Evolutionary conservation across 2,888 invertebrate genomes (phyloP).

Genomic region (Cerastoderma edule): DNA sequence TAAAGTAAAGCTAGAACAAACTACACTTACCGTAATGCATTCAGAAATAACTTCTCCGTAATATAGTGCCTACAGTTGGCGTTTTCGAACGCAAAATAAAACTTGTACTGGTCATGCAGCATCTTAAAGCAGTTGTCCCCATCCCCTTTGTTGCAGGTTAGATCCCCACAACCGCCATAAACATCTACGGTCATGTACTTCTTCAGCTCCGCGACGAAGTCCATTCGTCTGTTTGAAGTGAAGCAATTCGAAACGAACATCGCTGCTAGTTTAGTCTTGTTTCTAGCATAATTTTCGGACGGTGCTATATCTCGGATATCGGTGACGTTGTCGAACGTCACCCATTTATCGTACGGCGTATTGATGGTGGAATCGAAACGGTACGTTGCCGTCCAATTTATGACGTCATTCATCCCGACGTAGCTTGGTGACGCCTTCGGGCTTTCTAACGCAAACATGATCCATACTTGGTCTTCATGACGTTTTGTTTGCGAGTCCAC

Average conservation of each 20-base stretch:
- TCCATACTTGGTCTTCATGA: conserved; percentile 88
- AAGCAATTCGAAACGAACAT: conserved; percentile 99
- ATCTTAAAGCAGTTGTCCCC: conserved; percentile 93
- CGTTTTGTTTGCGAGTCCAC: conserved; percentile 46
- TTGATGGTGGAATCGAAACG: conserved; percentile 97
- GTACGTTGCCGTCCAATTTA: conserved; percentile 99
- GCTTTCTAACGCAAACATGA: conserved; percentile 96
- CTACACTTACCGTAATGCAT: conserved; percentile 91
- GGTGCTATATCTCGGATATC: conserved; percentile 81
- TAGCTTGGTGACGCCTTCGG: conserved; percentile 95
- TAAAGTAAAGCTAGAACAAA: too few relatives aligned
- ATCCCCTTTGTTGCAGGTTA: conserved; percentile 86
- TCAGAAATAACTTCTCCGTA: conserved; percentile 98
- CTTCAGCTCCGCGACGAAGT: conserved; percentile 92
- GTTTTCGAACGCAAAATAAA: conserved; percentile 98
- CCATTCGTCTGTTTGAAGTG: conserved; percentile 93
- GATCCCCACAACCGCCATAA: conserved; percentile 79
- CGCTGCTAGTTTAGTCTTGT: conserved; percentile 96
- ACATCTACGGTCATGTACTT: conserved; percentile 89
- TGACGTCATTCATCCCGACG: conserved; percentile 89
- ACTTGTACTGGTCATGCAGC: conserved; percentile 96
- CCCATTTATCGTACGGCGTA: conserved; percentile 97
- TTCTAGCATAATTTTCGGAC: conserved; percentile 85
- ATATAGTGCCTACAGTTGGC: conserved; percentile 98
- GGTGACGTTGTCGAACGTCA: conserved; percentile 91